Evolutionary conservation across 2,113 vertebrate genomes (phyloP).

Genomic region (Muscicapa adusta): DNA sequence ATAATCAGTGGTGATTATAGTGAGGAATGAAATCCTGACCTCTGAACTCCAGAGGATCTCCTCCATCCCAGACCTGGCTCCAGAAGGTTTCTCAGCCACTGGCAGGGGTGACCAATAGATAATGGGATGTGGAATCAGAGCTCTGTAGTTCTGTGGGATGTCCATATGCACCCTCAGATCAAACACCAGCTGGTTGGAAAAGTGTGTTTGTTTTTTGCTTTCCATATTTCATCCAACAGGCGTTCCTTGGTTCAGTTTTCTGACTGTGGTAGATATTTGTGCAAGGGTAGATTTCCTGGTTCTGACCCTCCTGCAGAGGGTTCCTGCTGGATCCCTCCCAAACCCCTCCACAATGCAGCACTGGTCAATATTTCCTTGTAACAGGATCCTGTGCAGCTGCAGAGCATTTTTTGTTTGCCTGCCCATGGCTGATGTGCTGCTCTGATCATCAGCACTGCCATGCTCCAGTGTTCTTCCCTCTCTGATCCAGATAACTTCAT

Average conservation of each 20-base stretch:
- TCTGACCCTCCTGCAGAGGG: neutral
- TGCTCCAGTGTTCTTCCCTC: neutral
- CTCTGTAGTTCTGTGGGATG: neutral
- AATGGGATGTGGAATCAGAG: neutral
- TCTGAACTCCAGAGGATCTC: neutral
- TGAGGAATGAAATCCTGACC: neutral
- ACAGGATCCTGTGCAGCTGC: neutral
- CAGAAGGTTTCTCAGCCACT: neutral
- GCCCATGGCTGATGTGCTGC: neutral
- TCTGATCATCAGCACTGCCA: neutral
- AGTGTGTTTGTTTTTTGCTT: neutral
- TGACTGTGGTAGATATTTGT: neutral
- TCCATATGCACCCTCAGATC: neutral
- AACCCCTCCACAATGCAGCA: neutral
- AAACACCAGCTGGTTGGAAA: neutral
- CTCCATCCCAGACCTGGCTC: neutral
- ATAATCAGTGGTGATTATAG: neutral
- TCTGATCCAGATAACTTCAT: neutral
- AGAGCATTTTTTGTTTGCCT: neutral
- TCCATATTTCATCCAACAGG: neutral
- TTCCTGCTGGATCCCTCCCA: neutral
- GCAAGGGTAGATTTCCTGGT: neutral
- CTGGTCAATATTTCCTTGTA: neutral
- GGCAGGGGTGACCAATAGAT: accelerated
- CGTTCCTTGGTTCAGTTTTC: neutral